Evolutionary conservation across 2,888 invertebrate species (phyloP), one percentile per base, ranked within the genome.

Genomic region (Ptilodon capucinus): DNA sequence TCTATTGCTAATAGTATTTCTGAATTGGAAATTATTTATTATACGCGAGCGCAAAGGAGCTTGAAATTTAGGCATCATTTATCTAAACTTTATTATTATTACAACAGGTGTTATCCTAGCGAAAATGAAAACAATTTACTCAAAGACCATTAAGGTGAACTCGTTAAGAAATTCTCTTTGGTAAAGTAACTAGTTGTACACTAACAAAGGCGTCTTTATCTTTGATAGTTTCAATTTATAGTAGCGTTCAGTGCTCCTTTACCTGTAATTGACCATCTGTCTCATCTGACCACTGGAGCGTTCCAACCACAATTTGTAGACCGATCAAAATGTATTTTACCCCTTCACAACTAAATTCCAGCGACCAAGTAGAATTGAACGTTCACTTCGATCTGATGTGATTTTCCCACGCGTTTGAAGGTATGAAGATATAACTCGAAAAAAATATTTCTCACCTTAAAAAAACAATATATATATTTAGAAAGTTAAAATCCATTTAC

Each of bases 321-420:
- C 35, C 2, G 11, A 18, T 11, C 9, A 17, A 35, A 35, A 17
- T 17, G 11, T 11, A 35, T 34, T 34, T 35, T 6, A 35, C 11
- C 17, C 35, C 35, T 35, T 35, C 35, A 35, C 17, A 51, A 35
- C 42, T 51, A 60, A 55, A 55, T 58, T 30, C 46, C 43, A 51
- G 8, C 23, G 2, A 6, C 9, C 35, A 9, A 17, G 17, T 17
- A 17, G 34, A 42, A 44, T 45, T n/a, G 34, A 44, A 48, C 25
- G 18, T 44, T 51, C n/a, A 40, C 30, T 32, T 32, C 25, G 19
- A 44, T 48, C 42, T 44, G 28, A 42, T 51, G n/a, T 3, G 6
- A 54, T 51, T 38, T 60, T 60, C 60, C 25, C 56, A 58, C 56
- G 55, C 28, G n/a, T 9, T 6, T 23, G 18, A n/a, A 2, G 3